Base-by-base conservation (phyloP, 1,140 invertebrate genomes). In the Formica exsecta region DNA sequence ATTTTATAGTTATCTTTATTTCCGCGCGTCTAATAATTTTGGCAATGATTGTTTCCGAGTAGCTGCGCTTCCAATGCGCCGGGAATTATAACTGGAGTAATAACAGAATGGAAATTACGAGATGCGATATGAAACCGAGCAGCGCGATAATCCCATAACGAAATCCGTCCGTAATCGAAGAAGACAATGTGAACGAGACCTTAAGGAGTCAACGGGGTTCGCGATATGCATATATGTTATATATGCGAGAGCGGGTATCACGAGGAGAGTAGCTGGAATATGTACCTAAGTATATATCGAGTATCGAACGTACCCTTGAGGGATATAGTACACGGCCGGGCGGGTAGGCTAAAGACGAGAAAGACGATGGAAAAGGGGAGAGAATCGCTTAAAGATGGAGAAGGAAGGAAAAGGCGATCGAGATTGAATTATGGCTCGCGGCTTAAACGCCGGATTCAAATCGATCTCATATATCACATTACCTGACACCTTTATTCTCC, bases 401-500 rank as follows among this genome's bases (percentile, higher is more conserved):
- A 54, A 87, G 32, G 73, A 86, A 38, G 41, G 62, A 89, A 77
- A 89, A 91, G 66, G 87, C 81, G 87, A 86, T 92, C 81, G 75
- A 89, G 80, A 91, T 92, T 91, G 85, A 92, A 92, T 91, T 92
- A 90, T 87, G 73, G 64, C 61, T 85, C 71, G 81, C 77, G 66
- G 90, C 77, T 90, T 89, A 89, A 91, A 89, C 89, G 87, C 85
- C 68, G 85, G 85, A 91, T 90, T 92, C 89, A 87, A 90, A 87
- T 90, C 89, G 89, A 90, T 90, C 87, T 80, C 80, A 92, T 92
- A 91, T 86, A 91, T 92, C 87, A 88, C 89, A 86, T 91, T 85
- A 90, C 62, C 71, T 87, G 86, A 85, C 91, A 92, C 89, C 86
- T 92, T 92, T 90, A 89, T 85, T 85, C 88, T 90, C 79, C 89